Conservation (phyloP, 2,888 invertebrate genomes). For the Lamellibrachia satsuma region DNA sequence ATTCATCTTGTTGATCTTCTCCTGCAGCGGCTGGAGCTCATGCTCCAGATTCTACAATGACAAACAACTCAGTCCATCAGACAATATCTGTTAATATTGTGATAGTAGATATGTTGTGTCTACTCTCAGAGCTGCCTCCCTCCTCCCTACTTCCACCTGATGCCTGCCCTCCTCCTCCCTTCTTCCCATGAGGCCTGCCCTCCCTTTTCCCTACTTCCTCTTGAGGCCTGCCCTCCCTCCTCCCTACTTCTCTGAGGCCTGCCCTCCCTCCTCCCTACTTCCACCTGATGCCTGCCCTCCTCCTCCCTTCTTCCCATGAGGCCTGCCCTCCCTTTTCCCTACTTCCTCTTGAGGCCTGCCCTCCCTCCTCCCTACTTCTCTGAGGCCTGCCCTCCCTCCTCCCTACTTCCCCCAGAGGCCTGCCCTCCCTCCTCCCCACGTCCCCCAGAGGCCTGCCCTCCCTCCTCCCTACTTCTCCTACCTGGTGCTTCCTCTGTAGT, state of each 20-base stretch:
- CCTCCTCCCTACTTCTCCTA: conserved; percentile 40
- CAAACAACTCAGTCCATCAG: not conserved
- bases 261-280: not conserved
- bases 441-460: not conserved
- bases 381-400: too few relatives aligned
- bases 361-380: not conserved
- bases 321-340: not conserved
- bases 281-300: not conserved
- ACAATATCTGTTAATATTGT: not conserved
- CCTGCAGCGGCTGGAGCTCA: conserved; percentile 91
- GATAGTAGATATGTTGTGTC: not conserved
- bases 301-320: not conserved
- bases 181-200: not conserved
- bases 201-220: not conserved
- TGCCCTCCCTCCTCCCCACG: not conserved
- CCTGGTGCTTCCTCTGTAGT: conserved; percentile 88
- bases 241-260: conserved; percentile 28
- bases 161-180: not conserved
- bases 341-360: not conserved
- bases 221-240: not conserved
- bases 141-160: not conserved
- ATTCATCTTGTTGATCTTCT: conserved; percentile 87
- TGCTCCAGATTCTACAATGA: conserved; percentile 78
- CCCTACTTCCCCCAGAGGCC: not conserved
- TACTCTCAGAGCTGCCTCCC: not conserved